A percentile compares a stretch with the other conserved stretches of the same genome.
Conservation (phyloP, 2,888 invertebrate genomes). For the Ectobius pallidus region DNA sequence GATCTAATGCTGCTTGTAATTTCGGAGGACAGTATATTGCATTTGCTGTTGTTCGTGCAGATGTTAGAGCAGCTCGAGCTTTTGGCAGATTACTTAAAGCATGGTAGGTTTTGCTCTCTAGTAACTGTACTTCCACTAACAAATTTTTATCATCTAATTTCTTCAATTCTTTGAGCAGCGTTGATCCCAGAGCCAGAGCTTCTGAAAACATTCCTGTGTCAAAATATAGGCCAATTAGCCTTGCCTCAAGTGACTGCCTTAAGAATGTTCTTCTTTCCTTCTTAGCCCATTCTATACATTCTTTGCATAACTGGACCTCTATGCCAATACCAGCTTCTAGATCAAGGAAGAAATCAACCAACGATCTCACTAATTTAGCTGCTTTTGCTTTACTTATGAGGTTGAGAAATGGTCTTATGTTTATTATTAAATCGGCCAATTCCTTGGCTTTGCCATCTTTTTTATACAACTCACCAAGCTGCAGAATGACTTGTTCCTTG, state of each 20-base stretch:
- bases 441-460: conserved; percentile 93
- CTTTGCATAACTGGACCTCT: conserved; percentile 89
- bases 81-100: conserved; percentile 96
- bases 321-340: conserved; percentile 96
- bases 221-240: conserved; percentile 93
- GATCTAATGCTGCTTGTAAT: conserved; percentile 95
- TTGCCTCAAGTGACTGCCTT: conserved; percentile 93
- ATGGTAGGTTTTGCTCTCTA: conserved; percentile 99
- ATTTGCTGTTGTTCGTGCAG: conserved; percentile 99
- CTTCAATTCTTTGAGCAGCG: conserved; percentile 92
- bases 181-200: conserved; percentile 82
- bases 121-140: conserved; percentile 95
- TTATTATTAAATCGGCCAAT: conserved; percentile 90
- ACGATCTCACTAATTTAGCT: conserved; percentile 93
- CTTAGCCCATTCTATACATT: conserved; percentile 99
- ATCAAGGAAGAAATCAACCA: conserved; percentile 97
- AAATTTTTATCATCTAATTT: conserved; percentile 99
- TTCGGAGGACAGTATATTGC: conserved; percentile 99
- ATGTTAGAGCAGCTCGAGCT: conserved; percentile 94
- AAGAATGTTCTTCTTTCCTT: conserved; percentile 96
- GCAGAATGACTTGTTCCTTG: conserved; percentile 93
- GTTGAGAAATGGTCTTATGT: conserved; percentile 92
- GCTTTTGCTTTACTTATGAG: conserved; percentile 99
- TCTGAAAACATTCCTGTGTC: conserved; percentile 90
- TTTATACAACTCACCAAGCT: conserved; percentile 90